Conservation (phyloP, 2,888 invertebrate genomes). For the Lomographa bimaculata region DNA sequence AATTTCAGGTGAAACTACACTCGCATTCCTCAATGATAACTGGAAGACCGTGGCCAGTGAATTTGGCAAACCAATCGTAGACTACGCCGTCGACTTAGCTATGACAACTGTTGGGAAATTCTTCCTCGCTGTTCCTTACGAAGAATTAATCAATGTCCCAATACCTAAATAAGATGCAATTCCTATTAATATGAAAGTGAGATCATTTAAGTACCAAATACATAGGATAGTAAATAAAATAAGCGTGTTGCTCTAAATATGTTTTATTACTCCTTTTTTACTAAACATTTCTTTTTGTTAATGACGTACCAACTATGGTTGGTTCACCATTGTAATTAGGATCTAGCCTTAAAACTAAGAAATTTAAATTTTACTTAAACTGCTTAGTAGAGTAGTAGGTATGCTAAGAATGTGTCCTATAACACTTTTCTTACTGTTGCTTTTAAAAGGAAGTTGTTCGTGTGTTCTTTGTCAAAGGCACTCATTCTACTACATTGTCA, state of each 20-base stretch:
- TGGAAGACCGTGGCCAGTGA: constrained; percentile 69
- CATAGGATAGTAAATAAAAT: constrained; percentile 12
- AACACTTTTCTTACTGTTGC: too few species aligned
- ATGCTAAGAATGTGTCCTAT: too few species aligned
- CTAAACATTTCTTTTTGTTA: too few species aligned
- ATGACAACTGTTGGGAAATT: constrained; percentile 66
- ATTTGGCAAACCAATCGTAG: constrained; percentile 74
- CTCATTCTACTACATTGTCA: too few species aligned
- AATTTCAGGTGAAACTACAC: constrained; percentile 63
- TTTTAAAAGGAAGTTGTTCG: too few species aligned
- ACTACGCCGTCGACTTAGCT: constrained; percentile 69
- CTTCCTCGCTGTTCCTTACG: constrained; percentile 65
- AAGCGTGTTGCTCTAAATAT: constrained; percentile 6
- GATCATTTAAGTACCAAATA: constrained; percentile 28
- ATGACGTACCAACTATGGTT: neutral
- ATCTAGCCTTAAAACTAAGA: too few species aligned
- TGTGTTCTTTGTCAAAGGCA: too few species aligned
- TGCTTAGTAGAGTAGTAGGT: too few species aligned
- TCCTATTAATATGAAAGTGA: constrained; percentile 19
- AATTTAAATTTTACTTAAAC: too few species aligned
- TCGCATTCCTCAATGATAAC: constrained; percentile 67
- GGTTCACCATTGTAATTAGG: neutral
- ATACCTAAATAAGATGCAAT: constrained; percentile 41
- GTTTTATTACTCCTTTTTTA: constrained; percentile 17
- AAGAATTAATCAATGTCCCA: constrained; percentile 67